Conservation (phyloP, 1,140 invertebrate genomes). For the Papilio helenus region DNA sequence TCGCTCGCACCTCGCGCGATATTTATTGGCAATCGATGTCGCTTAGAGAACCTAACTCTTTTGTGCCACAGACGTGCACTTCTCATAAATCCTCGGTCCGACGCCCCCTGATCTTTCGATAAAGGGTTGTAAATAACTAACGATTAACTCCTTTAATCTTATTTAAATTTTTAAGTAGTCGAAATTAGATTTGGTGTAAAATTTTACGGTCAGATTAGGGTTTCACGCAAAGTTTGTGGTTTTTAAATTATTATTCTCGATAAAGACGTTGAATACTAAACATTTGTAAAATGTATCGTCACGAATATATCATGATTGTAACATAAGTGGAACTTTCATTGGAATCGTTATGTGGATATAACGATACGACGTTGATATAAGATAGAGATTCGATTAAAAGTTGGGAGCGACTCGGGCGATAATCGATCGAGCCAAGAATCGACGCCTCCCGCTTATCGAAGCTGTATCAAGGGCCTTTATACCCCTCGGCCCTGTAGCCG, state of each 20-base stretch:
- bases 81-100: conserved; percentile 69
- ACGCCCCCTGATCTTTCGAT: conserved; percentile 65
- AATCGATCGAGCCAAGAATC: conserved; percentile 76
- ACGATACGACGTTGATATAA: background rate
- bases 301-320: background rate
- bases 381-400: conserved; percentile 15
- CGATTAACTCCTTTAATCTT: conserved; percentile 68
- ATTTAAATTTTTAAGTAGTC: conserved; percentile 56
- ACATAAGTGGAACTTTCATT: background rate
- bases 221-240: conserved; percentile 40
- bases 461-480: conserved; percentile 76
- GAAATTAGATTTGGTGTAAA: conserved; percentile 58
- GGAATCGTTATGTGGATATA: background rate
- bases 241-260: background rate
- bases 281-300: background rate
- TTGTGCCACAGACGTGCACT: conserved; percentile 59
- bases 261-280: background rate
- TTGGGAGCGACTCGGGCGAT: conserved; percentile 58
- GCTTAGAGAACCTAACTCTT: conserved; percentile 73
- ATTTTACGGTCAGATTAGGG: conserved; percentile 62
- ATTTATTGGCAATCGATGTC: conserved; percentile 80
- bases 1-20: conserved; percentile 70
- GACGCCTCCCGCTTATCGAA: conserved; percentile 79
- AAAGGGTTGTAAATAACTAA: conserved; percentile 76
- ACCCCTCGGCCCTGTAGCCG: conserved; percentile 62